Base-by-base conservation (phyloP, 2,888 invertebrate genomes). In the Drosophila parthenogenetica region DNA sequence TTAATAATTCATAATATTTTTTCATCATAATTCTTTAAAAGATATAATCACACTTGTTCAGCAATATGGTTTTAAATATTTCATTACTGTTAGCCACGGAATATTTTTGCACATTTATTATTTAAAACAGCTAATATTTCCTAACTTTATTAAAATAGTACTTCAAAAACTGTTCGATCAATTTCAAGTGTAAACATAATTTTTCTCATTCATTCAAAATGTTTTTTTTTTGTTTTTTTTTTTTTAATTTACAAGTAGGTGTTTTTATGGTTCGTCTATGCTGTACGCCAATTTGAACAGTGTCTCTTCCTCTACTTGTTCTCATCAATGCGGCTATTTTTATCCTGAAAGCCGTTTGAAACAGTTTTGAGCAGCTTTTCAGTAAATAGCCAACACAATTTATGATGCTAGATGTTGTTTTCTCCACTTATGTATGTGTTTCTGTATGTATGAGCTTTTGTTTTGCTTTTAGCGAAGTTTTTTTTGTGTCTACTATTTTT, bases 331-430 rank as follows among this genome's bases (percentile, higher is more conserved):
- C 50, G 13, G 49, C 75, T 75, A 75, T 75, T 75, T 75, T 68
- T 69, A 61, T 42, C 46, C 46, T 77, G 62, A 69, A 77, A 73
- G 58, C 42, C 79, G 63, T 79, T 84, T 87, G 42, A 87, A 82
- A 73, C 75, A 84, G 65, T 79, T 81, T 77, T 66, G 57, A 76
- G 59, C 62, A 65, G 39, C 54, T 77, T 64, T 64, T 66, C 58
- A 69, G 65, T 78, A 78, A 75, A 75, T 77, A 63, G 69, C 69
- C 17, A 51, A 68, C 53, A 39, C 59, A 75, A 81, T 87, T 79
- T 85, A 87, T 82, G 86, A 82, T 69, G 66, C 79, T 65, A 60
- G 64, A 63, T 75, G 85, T 69, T 81, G 60, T 65, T 84, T 62
- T 68, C 79, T 46, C 50, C 61, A 29, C 50, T 22, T 51, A n/a